Evolutionary conservation across 2,113 vertebrate species (phyloP).

Genomic region (Motacilla alba): DNA sequence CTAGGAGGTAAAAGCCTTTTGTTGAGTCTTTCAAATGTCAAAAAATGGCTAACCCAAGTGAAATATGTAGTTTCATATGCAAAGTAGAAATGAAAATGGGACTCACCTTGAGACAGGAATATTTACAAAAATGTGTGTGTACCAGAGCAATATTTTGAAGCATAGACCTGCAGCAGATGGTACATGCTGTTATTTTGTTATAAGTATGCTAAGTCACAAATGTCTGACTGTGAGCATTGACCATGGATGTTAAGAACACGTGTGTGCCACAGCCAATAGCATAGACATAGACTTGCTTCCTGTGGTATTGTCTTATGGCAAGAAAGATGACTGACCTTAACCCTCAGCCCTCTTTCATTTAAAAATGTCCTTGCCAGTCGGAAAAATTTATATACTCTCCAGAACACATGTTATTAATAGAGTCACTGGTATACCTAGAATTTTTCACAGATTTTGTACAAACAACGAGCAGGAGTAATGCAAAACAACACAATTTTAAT

Average conservation of each 20-base stretch:
- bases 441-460: neutral
- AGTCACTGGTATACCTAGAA: neutral
- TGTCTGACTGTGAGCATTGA: constrained; percentile 41
- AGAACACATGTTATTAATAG: neutral
- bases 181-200: constrained; percentile 24
- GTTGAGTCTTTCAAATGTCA: neutral
- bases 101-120: neutral
- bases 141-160: neutral
- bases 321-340: constrained; percentile 25
- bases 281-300: neutral
- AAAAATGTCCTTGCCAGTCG: neutral
- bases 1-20: neutral
- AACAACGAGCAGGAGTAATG: neutral
- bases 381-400: neutral
- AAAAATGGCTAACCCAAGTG: neutral
- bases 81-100: neutral
- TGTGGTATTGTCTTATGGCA: neutral
- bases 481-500: neutral
- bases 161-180: constrained; percentile 46
- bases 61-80: neutral
- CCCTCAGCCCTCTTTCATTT: constrained; percentile 5
- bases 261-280: neutral
- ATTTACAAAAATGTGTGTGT: neutral
- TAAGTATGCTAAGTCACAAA: constrained; percentile 38
- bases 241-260: constrained; percentile 37